These are phyloP conservation scores for Linepithema humile DNA, from an alignment of 1,140 invertebrate genomes.

Conservation along the genomic window DNA sequence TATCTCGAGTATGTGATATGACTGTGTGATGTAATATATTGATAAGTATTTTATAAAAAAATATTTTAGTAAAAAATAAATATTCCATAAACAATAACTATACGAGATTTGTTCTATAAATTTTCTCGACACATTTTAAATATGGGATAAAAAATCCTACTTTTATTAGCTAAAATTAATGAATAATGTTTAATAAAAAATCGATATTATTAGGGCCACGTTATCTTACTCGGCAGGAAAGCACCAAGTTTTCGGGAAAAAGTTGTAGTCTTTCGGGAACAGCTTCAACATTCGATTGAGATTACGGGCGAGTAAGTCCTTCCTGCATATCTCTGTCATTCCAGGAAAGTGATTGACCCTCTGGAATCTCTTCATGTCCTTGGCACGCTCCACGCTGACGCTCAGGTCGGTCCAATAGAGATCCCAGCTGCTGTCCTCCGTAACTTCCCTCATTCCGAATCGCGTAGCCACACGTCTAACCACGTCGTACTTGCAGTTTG, in stretches of 20 bases:
- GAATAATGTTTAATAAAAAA: not conserved
- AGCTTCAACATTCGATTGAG: slow-evolving; percentile 93
- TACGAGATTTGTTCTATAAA: not conserved
- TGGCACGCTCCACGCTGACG: slow-evolving; percentile 92
- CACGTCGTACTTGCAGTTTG: slow-evolving; percentile 90
- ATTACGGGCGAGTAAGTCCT: slow-evolving; percentile 93
- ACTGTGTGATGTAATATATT: not conserved
- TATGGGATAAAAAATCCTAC: not conserved
- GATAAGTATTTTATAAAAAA: not conserved
- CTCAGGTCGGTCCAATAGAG: slow-evolving; percentile 95
- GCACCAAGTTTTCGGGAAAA: slow-evolving; percentile 97
- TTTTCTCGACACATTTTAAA: not conserved
- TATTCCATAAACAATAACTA: not conserved
- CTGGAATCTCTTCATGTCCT: slow-evolving; percentile 96
- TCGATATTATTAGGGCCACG: not conserved
- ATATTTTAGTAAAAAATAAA: not conserved
- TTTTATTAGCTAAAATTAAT: not conserved
- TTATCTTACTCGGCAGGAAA: slow-evolving; percentile 93
- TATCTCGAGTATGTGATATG: not conserved
- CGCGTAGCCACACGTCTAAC: slow-evolving; percentile 89
- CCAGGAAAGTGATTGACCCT: slow-evolving; percentile 97
- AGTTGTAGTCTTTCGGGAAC: slow-evolving; percentile 95
- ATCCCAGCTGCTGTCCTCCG: slow-evolving; percentile 93
- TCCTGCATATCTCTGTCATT: slow-evolving; percentile 95
- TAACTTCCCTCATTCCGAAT: slow-evolving; percentile 92